Conservation (phyloP, 2,888 invertebrate species). For the Lepidochitona cinerea region DNA sequence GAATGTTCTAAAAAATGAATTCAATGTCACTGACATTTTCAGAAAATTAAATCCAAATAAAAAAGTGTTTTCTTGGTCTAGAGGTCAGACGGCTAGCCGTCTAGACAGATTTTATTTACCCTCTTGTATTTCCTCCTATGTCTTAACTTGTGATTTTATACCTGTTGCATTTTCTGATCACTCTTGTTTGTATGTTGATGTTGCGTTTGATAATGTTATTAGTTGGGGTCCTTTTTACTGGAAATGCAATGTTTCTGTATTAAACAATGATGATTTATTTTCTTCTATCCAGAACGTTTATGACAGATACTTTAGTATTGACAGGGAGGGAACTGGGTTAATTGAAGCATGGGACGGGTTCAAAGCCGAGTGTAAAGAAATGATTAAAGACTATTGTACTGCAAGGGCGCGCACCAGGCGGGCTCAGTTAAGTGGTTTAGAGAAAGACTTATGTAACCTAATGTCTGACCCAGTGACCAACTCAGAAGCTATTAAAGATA, state of each 20-base stretch:
- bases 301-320: not conserved
- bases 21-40: not conserved
- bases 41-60: not conserved
- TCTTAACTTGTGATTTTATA: not conserved
- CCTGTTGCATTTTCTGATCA: not conserved
- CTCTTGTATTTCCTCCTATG: not conserved
- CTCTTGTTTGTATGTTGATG: not conserved
- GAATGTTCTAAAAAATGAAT: not conserved
- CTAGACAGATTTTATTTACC: not conserved
- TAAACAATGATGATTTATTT: not conserved
- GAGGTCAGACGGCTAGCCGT: not conserved
- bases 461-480: not conserved
- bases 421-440: not conserved
- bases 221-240: not conserved
- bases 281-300: not conserved
- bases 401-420: not conserved
- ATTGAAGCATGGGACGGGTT: not conserved
- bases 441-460: not conserved
- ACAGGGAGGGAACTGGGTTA: not conserved
- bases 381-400: not conserved
- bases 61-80: not conserved
- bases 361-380: not conserved
- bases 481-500: not conserved
- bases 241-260: not conserved
- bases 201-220: not conserved